These are phyloP conservation scores for Epirrhoe alternata DNA, from an alignment of 2,888 invertebrate species.

Conservation along the genomic window DNA sequence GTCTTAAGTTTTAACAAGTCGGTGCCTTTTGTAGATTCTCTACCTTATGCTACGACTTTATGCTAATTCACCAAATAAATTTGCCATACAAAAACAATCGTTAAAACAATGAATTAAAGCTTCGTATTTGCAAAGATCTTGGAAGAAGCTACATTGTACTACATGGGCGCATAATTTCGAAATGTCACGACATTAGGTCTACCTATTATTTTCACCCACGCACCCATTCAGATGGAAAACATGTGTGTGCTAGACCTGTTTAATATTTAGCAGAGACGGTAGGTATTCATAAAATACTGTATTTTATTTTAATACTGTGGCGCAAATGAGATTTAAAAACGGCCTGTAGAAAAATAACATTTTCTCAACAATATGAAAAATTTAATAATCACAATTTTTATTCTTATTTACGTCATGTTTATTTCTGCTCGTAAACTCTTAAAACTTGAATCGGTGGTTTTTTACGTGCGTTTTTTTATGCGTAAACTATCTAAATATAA, in stretches of 20 bases:
- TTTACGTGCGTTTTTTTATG: background rate
- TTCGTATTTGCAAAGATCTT: slow-evolving; percentile 19
- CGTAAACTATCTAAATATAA: background rate
- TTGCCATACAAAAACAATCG: slow-evolving; percentile 23
- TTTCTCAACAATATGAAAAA: background rate
- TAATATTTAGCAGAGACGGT: slow-evolving; percentile 20
- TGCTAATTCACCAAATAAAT: background rate
- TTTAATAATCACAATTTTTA: background rate
- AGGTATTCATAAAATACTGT: slow-evolving; percentile 29
- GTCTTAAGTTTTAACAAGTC: too few species aligned
- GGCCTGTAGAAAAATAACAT: slow-evolving; percentile 10
- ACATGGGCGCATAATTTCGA: slow-evolving; percentile 60
- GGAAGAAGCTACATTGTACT: slow-evolving; percentile 26
- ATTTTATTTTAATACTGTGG: slow-evolving; percentile 12
- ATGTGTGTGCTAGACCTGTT: slow-evolving; percentile 47
- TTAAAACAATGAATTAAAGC: slow-evolving; percentile 19
- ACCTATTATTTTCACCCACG: slow-evolving; percentile 74
- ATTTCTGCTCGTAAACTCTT: background rate
- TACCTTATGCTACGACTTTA: too few species aligned
- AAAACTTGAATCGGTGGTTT: background rate
- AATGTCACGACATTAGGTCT: slow-evolving; percentile 73
- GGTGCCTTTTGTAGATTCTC: too few species aligned
- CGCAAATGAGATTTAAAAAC: slow-evolving; percentile 27
- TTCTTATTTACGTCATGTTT: background rate
- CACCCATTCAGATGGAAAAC: slow-evolving; percentile 60